Percentiles rank a stretch among this genome's conserved stretches.
Evolutionary conservation across 1,140 invertebrate genomes (phyloP).

Genomic region (Brachionus rubens): DNA sequence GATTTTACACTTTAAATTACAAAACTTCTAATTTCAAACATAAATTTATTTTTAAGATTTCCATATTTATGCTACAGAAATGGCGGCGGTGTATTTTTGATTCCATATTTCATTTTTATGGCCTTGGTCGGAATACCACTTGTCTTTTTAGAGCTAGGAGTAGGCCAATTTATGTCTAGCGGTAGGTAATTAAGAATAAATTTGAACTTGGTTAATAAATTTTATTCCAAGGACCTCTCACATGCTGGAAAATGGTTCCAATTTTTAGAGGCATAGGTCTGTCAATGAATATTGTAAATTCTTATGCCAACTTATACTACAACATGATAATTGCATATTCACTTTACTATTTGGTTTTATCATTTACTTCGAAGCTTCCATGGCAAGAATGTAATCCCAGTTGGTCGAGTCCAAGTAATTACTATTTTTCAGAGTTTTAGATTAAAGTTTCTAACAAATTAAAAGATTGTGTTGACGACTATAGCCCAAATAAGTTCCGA

Average conservation of each 20-base stretch:
- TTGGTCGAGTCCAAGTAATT: slow-evolving; percentile 53
- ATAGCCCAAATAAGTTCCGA: background rate
- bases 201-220: background rate
- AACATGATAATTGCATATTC: slow-evolving; percentile 82
- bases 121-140: slow-evolving; percentile 46
- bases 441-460: background rate
- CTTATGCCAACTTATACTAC: slow-evolving; percentile 61
- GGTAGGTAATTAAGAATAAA: background rate
- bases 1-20: background rate
- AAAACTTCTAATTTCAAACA: background rate
- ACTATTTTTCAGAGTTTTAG: slow-evolving; percentile 58
- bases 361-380: slow-evolving; percentile 69
- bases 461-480: slow-evolving; percentile 45
- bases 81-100: slow-evolving; percentile 45
- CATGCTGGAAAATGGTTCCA: slow-evolving; percentile 61
- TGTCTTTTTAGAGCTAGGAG: slow-evolving; percentile 44
- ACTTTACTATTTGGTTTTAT: slow-evolving; percentile 75
- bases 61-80: slow-evolving; percentile 46
- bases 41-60: slow-evolving; percentile 73
- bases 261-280: slow-evolving; percentile 51
- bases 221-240: slow-evolving; percentile 53
- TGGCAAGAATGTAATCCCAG: slow-evolving; percentile 69
- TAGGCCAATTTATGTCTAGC: slow-evolving; percentile 44
- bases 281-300: slow-evolving; percentile 28
- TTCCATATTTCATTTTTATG: slow-evolving; percentile 48